Conservation (phyloP, 1,140 invertebrate genomes). For the Trachelipus rathkii region DNA sequence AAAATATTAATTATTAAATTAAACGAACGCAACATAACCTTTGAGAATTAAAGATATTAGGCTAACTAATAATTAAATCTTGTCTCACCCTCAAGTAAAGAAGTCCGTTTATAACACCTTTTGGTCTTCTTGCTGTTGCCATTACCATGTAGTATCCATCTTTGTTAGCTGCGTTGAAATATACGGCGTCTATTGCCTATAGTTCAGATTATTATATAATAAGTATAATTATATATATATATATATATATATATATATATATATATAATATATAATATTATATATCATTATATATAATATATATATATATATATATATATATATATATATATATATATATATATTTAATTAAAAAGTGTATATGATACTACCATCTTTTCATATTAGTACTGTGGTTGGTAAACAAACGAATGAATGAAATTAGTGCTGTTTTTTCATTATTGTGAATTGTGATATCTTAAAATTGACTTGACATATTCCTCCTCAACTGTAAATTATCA, state of each 20-base stretch:
- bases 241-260: not conserved
- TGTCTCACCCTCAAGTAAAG: not conserved
- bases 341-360: not conserved
- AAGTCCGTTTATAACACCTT: not conserved
- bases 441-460: too few species aligned
- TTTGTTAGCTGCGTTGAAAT: not conserved
- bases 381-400: too few species aligned
- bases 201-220: not conserved
- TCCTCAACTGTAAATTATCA: too few species aligned
- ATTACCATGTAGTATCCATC: constrained; percentile 1
- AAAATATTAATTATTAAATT: too few species aligned
- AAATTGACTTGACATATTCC: too few species aligned
- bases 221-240: not conserved
- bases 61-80: too few species aligned
- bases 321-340: not conserved
- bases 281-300: not conserved
- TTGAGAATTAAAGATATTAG: too few species aligned
- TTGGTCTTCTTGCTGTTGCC: not conserved
- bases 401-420: too few species aligned
- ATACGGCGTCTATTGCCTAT: not conserved
- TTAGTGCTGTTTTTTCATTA: too few species aligned
- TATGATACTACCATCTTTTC: not conserved
- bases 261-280: not conserved
- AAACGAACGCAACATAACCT: too few species aligned
- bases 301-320: not conserved